Evolutionary conservation across 1,140 invertebrate genomes (phyloP).

Genomic region (Drosophila leontia): DNA sequence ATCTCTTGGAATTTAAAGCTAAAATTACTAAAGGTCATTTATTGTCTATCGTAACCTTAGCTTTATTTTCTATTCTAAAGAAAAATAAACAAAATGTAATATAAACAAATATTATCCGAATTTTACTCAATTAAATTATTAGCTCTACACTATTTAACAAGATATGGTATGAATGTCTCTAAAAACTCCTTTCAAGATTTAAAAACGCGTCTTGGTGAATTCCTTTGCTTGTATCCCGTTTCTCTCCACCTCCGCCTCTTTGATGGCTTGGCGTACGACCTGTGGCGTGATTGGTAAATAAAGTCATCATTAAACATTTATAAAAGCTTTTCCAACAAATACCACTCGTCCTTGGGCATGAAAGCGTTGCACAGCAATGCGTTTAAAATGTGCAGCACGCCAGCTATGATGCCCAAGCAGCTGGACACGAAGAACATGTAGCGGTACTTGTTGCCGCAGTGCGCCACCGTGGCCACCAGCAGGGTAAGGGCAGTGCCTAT

Average conservation of each 20-base stretch:
- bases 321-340: conserved; percentile 28
- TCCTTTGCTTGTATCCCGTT: too few relatives aligned
- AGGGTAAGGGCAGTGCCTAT: conserved; percentile 24
- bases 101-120: neutral
- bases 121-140: neutral
- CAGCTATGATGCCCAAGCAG: conserved; percentile 42
- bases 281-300: neutral
- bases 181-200: neutral
- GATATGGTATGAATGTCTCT: neutral
- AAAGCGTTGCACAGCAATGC: conserved; percentile 52
- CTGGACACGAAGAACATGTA: conserved; percentile 34
- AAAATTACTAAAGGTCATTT: neutral
- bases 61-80: neutral
- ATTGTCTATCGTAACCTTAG: neutral
- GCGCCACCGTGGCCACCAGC: conserved; percentile 40
- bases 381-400: conserved; percentile 58
- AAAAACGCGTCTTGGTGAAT: neutral
- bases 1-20: neutral
- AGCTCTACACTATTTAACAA: neutral
- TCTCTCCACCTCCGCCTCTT: neutral
- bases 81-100: neutral
- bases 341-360: conserved; percentile 57
- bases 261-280: conserved; percentile 20
- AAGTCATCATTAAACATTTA: neutral
- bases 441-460: conserved; percentile 51